Evolutionary conservation across 2,888 invertebrate genomes (phyloP), one percentile per base, ranked within the genome.

Genomic region (Sphinx pinastri): DNA sequence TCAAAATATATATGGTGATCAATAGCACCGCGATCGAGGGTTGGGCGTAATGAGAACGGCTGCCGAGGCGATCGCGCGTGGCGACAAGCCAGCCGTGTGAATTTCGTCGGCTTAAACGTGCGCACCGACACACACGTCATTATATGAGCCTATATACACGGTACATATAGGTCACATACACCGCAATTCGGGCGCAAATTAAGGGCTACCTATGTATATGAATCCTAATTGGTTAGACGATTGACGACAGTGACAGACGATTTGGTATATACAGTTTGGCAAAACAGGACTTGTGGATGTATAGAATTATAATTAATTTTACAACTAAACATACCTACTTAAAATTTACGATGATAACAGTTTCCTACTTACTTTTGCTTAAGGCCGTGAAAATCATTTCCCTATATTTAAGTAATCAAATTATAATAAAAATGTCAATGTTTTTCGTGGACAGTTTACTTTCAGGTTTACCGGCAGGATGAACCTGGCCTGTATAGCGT

Each of bases 31-130:
- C 80, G 81, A 82, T 81, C 79, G 82, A 81, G 84, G 85, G 81
- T 77, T 78, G 79, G 76, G 78, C 81, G 86, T 92, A 91, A 92
- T 91, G 92, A 91, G 90, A 87, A 79, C 86, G 88, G 84, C 80
- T 79, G 81, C 75, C 70, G 81, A 88, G 83, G 92, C 91, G 91
- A 87, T 89, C 86, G 89, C 88, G 93, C 92, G 92, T 90, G 82
- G 83, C 80, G 78, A 71, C 85, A 84, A 89, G 82, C 88, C 84
- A 91, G 82, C 89, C 92, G 88, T 92, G 86, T 82, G 88, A 88
- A 88, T 89, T 90, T 89, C 82, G 86, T 87, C 83, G 81, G 87
- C 87, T 80, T 79, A 78, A 80, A 69, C 60, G 78, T 81, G 81
- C 81, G 79, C 80, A 83, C 79, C 80, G 76, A 76, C 81, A 79